Conservation (phyloP, 2,797 vertebrate genomes). For the Taenioides sp. region DNA sequence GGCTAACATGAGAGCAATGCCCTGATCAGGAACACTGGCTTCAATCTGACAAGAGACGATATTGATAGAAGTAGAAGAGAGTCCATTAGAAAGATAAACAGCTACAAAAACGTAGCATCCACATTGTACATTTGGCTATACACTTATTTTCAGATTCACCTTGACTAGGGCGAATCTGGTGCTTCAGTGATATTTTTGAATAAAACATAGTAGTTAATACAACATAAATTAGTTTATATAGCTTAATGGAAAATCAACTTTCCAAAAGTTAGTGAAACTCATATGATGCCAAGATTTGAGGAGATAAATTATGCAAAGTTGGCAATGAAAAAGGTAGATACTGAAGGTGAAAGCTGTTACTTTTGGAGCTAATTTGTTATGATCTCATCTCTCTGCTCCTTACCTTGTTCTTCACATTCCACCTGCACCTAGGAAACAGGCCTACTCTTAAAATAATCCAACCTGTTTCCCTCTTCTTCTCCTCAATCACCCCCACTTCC, state of each 20-base stretch:
- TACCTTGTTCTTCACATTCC: conserved; percentile 49
- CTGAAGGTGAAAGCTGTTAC: conserved; percentile 69
- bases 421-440: conserved; percentile 42
- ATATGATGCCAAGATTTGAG: conserved; percentile 56
- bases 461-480: conserved; percentile 52
- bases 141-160: background rate
- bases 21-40: conserved; percentile 76
- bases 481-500: conserved; percentile 30
- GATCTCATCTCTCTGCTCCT: conserved; percentile 54
- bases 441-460: conserved; percentile 69
- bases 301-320: conserved; percentile 71
- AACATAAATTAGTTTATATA: too few species aligned
- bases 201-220: background rate
- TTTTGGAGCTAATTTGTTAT: conserved; percentile 57
- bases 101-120: background rate
- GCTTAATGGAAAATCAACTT: conserved; percentile 4
- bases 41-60: conserved; percentile 67
- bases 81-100: conserved; percentile 34
- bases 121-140: background rate
- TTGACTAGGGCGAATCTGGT: background rate
- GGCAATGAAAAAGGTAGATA: conserved; percentile 63
- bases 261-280: conserved; percentile 62
- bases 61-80: conserved; percentile 36
- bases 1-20: conserved; percentile 87
- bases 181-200: background rate